Evolutionary conservation across 1,140 invertebrate genomes (phyloP), one percentile per base, ranked within the genome.

Genomic region (Pseudomyrmex cubaensis): DNA sequence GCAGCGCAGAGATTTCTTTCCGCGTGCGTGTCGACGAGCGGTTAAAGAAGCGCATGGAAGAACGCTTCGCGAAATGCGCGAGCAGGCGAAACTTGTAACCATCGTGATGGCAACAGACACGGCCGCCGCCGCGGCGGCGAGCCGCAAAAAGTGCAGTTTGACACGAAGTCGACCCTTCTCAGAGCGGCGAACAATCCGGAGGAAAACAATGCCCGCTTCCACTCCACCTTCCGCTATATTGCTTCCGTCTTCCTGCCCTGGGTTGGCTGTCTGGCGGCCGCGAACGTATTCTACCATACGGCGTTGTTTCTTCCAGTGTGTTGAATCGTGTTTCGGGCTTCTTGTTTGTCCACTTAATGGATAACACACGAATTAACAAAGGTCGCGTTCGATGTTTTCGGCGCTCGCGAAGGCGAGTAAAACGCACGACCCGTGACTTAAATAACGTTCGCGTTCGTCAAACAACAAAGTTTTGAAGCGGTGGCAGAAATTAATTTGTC

Each of bases 181-280:
- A 77, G 73, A 73, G 52, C 67, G 48, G 86, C 25, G 72, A 83
- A 89, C 87, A 74, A 80, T 87, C 83, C 74, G 72, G 59, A 22
- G 56, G 76, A 82, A 85, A 90, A 91, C 89, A 91, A 91, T 91
- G 84, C 85, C 48, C 57, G 61, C 69, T 78, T 63, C 73, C 59
- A 75, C 70, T 82, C 70, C 72, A 56, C 62, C 69, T 83, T 70
- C 62, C 63, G 56, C 61, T 66, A 57, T 67, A 69, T 84, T 69
- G 64, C 54, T 77, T 57, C 22, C 67, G 59, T 70, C 76, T 70
- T 54, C 59, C 66, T 57, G 22, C 7, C 59, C 57, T n/a, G 7
- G n/a, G 63, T 61, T 35, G 57, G 20, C 46, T 78, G 76, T 78
- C 76, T 80, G 50, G 66, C 54, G 50, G 66, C 54, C 76, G 76